Evolutionary conservation across 2,113 vertebrate genomes (phyloP).

Genomic region (Ginglymostoma cirratum): DNA sequence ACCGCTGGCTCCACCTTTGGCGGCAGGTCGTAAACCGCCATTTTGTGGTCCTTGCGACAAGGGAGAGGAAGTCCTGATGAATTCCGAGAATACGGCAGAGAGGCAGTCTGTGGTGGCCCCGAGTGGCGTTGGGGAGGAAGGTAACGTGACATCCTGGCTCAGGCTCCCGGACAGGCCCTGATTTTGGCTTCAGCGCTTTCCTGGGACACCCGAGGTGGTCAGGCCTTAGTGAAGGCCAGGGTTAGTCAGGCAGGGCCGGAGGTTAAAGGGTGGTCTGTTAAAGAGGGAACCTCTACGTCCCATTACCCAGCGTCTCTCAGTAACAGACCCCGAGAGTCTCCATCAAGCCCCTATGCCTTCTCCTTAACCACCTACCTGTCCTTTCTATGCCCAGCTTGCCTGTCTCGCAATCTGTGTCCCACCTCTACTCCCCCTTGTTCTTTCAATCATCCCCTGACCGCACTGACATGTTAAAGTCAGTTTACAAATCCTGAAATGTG

Average conservation of each 20-base stretch:
- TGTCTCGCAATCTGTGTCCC: no score
- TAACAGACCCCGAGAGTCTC: not conserved
- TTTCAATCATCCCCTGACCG: not conserved
- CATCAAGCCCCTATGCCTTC: not conserved
- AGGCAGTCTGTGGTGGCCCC: not conserved
- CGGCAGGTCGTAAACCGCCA: conserved; percentile 37
- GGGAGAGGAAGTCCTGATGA: conserved; percentile 36
- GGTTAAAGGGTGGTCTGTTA: not conserved
- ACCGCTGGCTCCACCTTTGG: conserved; percentile 22
- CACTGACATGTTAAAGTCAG: not conserved
- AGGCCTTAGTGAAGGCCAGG: not conserved
- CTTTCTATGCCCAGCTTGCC: not conserved
- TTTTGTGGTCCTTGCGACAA: conserved; percentile 37
- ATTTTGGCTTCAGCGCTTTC: not conserved
- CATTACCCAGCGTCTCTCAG: not conserved
- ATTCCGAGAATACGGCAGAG: conserved; percentile 32
- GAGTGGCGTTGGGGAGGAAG: conserved; percentile 17
- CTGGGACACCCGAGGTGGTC: not conserved
- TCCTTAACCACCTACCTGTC: not conserved
- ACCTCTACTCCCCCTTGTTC: no score
- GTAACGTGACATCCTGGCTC: not conserved
- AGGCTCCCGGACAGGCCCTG: not conserved
- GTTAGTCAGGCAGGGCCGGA: not conserved
- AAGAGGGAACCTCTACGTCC: conserved; percentile 34
- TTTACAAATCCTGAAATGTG: not conserved